Evolutionary conservation across 2,797 vertebrate species (phyloP), one percentile per base, ranked within the genome.

Genomic region (Fistularia tabacaria): DNA sequence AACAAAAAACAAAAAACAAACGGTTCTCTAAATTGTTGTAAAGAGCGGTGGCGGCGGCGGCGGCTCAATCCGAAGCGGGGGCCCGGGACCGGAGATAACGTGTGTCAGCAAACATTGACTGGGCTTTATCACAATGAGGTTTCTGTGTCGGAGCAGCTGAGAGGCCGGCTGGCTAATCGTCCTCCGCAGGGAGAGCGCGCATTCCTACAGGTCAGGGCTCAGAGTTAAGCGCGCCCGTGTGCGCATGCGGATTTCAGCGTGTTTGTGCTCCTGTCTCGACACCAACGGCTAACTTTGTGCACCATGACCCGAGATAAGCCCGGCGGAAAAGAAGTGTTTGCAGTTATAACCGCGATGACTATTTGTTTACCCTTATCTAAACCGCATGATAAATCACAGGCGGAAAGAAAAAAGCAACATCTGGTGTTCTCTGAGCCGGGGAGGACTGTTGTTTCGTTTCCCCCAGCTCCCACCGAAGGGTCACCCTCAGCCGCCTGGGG

Each of bases 321-420:
- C 9, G 44, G 67, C 49, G 55, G 78, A 82, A 87, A 82, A 85
- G 86, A 76, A 51, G 79, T 73, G 83, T 86, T 89, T 82, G 81
- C 81, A 69, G 76, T 88, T 88, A 86, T 85, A 84, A 87, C 83
- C 79, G 69, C 77, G 81, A 85, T 87, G 83, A 88, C 83, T 84
- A 82, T 90, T 90, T 88, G 85, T 90, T 89, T 90, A 84, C 82
- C 73, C 76, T 85, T 76, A 87, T 87, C 77, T 80, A 77, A 82
- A 81, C 74, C 41, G 48, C 47, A 44, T 45, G 66, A 87, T 90
- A 82, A 87, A 87, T 88, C 88, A 85, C 72, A 41, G 59, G 53
- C 36, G 66, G 80, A 70, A 71, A 71, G 50, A 36, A 48, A 48
- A 8, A 25, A 36, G 36, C 46, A 14, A 48, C 25, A 15, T 48